Evolutionary conservation across 2,888 invertebrate species (phyloP), one percentile per base, ranked within the genome.

Genomic region (Pecten maximus): DNA sequence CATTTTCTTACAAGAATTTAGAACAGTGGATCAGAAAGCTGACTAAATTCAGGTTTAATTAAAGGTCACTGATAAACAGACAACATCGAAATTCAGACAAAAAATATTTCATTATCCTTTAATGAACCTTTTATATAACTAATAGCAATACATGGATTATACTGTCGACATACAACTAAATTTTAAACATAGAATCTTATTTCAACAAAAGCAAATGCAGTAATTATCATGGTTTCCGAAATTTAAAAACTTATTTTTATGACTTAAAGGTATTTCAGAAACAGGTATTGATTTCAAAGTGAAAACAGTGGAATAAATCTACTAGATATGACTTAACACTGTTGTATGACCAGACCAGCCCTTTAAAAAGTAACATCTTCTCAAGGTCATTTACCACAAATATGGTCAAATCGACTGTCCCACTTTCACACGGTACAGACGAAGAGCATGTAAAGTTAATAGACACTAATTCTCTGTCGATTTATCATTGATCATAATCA

Each of bases 401-500:
- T 10, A 28, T 35, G 74, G 35, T 10, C 74, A 74, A 74, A 74
- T 74, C 6, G 28, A 28, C 28, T 74, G 12, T 28, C 74, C 74
- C 74, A 74, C 28, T 74, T 74, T 74, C 74, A 74, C 74, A 74
- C 74, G 35, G 74, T 74, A 74, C 28, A 28, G 28, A 35, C 35
- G 54, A 54, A 2, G n/a, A 54, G 54, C 54, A 54, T 54, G 54
- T 54, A 54, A 74, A 74, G 74, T 28, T 28, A 74, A 74, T 74
- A 35, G 74, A 74, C 74, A 74, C 35, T 74, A 74, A 74, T 74
- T 74, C 74, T 74, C 12, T 74, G 35, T 12, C 74, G 74, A 74
- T 74, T 28, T 74, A 74, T 74, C 74, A 74, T 16, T 74, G 74
- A 28, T 74, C 74, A 35, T 74, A 35, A 74, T 74, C 74, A 74